phyloP scores from a whole-genome alignment of 2,113 vertebrate genomes.

The Carollia perspicillata region DNA sequence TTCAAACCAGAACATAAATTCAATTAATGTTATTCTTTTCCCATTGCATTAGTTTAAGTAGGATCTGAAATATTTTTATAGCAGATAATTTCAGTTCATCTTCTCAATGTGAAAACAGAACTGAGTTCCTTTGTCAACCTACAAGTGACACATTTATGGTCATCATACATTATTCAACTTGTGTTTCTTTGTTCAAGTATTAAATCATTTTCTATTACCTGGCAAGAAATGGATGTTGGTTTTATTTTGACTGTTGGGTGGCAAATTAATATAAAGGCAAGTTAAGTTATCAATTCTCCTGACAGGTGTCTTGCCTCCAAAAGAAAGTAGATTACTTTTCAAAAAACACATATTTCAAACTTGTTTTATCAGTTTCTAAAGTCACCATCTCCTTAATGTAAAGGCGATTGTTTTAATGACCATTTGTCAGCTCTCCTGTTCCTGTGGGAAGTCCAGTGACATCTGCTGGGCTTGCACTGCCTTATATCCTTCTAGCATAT shows the following conservation, averaged over 20 bases:
- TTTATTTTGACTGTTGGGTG: constrained; percentile 31
- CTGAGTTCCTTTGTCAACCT: constrained; percentile 33
- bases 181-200: constrained; percentile 47
- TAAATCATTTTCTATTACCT: constrained; percentile 47
- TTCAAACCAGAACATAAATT: constrained; percentile 49
- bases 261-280: constrained; percentile 56
- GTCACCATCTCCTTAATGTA: not conserved
- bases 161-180: constrained; percentile 42
- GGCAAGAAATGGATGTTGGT: constrained; percentile 51
- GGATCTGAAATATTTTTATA: constrained; percentile 45
- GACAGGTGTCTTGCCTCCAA: constrained; percentile 10
- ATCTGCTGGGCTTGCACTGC: not conserved
- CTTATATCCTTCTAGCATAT: not conserved
- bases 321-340: constrained; percentile 5
- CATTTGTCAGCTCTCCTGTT: constrained; percentile 24
- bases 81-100: constrained; percentile 48
- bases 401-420: constrained; percentile 42
- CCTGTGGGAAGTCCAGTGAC: not conserved
- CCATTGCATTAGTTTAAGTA: constrained; percentile 51
- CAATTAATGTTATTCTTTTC: constrained; percentile 63
- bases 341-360: constrained; percentile 45
- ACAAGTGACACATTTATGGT: constrained; percentile 47
- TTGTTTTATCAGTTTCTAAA: not conserved
- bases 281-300: constrained; percentile 52
- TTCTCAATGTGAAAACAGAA: constrained; percentile 49